These are phyloP conservation scores for Mastomys coucha DNA, from an alignment of 2,113 vertebrate species.

Conservation along the genomic window DNA sequence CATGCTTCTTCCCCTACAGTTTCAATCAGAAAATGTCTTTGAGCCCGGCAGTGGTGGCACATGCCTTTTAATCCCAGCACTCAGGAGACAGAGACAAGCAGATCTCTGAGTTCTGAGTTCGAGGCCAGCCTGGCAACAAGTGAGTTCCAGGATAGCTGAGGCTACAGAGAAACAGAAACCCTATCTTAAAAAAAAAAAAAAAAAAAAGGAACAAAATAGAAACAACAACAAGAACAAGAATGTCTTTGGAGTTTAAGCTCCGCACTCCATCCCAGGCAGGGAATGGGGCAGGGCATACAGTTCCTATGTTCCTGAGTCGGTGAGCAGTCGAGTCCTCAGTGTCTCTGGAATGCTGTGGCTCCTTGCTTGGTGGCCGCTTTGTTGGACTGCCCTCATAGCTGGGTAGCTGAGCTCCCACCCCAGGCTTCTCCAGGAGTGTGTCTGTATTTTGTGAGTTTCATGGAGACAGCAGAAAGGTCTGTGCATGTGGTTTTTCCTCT, in stretches of 20 bases:
- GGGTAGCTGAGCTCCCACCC: too few relatives aligned
- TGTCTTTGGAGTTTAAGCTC: neutral
- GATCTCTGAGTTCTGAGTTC: too few relatives aligned
- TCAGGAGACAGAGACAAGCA: too few relatives aligned
- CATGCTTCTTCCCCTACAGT: neutral
- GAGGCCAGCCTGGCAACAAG: too few relatives aligned
- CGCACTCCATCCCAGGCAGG: neutral
- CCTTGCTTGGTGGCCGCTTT: neutral
- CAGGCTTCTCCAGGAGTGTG: neutral
- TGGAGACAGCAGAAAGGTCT: conserved; percentile 11
- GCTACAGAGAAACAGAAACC: too few relatives aligned
- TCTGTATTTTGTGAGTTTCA: neutral
- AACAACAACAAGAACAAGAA: neutral
- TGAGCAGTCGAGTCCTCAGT: neutral
- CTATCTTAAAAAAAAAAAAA: too few relatives aligned
- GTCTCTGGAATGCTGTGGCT: neutral
- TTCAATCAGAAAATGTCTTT: neutral
- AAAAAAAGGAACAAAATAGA: too few relatives aligned
- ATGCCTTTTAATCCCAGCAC: too few relatives aligned
- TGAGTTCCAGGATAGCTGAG: too few relatives aligned
- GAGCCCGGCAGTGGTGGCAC: too few relatives aligned
- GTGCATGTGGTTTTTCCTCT: neutral
- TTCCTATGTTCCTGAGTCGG: neutral
- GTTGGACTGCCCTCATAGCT: neutral
- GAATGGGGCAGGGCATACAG: neutral